Percentiles rank a stretch among this genome's conserved stretches.
Conservation (phyloP, 2,113 vertebrate species). For the Aegithalos caudatus region DNA sequence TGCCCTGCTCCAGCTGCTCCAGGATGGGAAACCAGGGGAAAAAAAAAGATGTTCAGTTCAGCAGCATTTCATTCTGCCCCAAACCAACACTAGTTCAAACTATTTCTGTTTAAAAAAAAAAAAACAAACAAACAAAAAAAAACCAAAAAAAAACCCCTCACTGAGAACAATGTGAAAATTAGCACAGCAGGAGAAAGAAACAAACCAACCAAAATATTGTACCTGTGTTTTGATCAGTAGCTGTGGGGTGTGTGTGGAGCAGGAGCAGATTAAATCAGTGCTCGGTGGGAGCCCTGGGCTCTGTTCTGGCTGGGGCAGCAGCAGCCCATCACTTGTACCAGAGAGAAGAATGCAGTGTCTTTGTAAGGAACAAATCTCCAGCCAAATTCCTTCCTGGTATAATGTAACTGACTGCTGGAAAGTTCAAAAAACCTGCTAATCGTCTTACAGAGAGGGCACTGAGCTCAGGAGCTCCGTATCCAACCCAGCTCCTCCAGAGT, state of each 20-base stretch:
- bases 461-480: not conserved
- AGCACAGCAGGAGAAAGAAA: not conserved
- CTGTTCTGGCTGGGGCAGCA: slow-evolving; percentile 2
- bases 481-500: not conserved
- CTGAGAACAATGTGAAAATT: not conserved
- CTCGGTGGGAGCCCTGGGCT: not conserved
- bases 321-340: not conserved
- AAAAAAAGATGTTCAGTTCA: not conserved
- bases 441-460: not conserved
- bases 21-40: not conserved
- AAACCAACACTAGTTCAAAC: not conserved
- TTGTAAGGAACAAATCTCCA: not conserved
- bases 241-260: not conserved
- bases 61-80: not conserved
- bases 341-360: not conserved
- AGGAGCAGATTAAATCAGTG: not conserved
- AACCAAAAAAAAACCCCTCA: not conserved
- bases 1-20: not conserved
- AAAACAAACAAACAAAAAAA: not conserved
- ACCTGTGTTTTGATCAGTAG: not conserved
- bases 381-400: slow-evolving; percentile 11
- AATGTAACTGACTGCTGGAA: slow-evolving; percentile 20
- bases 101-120: not conserved
- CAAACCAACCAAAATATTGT: not conserved
- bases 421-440: slow-evolving; percentile 14